These are phyloP conservation scores for Gopherus flavomarginatus DNA, from an alignment of 2,113 vertebrate species.

Conservation along the genomic window DNA sequence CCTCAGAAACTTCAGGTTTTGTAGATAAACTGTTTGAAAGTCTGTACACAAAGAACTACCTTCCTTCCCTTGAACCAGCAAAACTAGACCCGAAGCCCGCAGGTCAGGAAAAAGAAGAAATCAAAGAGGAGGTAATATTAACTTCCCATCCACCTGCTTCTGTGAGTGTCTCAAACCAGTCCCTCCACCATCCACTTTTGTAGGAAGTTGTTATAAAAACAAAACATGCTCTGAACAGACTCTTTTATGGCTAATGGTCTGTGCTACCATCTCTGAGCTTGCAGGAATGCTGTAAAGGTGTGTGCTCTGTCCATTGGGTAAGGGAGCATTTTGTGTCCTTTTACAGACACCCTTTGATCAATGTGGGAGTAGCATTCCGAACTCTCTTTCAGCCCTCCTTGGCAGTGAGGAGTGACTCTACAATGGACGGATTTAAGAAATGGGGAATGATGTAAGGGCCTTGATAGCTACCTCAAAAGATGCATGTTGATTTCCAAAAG, in stretches of 20 bases:
- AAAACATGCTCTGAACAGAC: background rate
- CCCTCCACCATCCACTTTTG: background rate
- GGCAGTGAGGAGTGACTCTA: background rate
- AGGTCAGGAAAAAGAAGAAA: slow-evolving; percentile 85
- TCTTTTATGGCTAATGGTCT: background rate
- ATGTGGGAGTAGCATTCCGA: background rate
- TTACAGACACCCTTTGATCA: background rate
- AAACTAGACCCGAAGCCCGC: slow-evolving; percentile 88
- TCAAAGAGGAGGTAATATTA: slow-evolving; percentile 85
- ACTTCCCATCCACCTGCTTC: background rate
- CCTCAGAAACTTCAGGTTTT: slow-evolving; percentile 95
- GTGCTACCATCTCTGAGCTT: background rate
- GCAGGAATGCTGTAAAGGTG: background rate
- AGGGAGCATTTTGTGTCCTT: background rate
- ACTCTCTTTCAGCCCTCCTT: background rate
- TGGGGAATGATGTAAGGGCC: background rate
- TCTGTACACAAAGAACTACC: slow-evolving; percentile 94
- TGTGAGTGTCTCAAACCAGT: background rate
- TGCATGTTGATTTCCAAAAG: background rate
- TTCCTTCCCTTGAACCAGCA: slow-evolving; percentile 85
- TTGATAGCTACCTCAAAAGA: background rate
- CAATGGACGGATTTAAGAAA: background rate
- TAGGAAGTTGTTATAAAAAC: background rate
- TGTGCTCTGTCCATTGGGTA: background rate
- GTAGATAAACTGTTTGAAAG: slow-evolving; percentile 99